These are phyloP conservation scores for Epinotia brunnichana DNA, from an alignment of 2,888 invertebrate species.

Conservation along the genomic window DNA sequence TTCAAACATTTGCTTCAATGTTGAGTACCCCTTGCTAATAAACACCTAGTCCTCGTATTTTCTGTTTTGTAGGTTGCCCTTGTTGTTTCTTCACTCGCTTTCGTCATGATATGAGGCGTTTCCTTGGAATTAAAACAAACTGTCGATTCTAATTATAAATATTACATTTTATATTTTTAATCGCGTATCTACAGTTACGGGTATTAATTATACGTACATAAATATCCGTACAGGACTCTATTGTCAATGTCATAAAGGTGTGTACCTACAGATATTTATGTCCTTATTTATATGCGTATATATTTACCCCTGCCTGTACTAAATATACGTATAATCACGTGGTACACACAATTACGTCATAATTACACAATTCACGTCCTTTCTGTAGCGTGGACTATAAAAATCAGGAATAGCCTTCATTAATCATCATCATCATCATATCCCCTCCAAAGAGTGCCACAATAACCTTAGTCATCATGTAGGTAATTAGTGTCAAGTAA, in stretches of 20 bases:
- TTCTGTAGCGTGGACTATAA: not conserved
- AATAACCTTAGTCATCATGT: not conserved
- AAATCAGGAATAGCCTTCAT: not conserved
- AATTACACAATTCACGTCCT: not conserved
- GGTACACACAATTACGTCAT: not conserved
- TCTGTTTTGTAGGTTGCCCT: conserved; percentile 39
- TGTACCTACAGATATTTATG: no score
- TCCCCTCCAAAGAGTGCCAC: no score
- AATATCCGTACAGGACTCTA: no score
- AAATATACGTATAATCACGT: not conserved
- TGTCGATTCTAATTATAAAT: conserved; percentile 17
- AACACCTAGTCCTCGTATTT: conserved; percentile 39
- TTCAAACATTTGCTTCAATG: conserved; percentile 2
- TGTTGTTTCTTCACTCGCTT: conserved; percentile 40
- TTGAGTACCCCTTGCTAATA: conserved; percentile 38
- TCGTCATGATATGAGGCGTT: conserved; percentile 25
- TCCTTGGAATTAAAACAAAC: conserved; percentile 31
- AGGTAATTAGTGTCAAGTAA: not conserved
- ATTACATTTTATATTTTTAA: no score
- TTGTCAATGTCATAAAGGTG: no score
- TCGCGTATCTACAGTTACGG: no score
- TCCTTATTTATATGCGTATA: no score
- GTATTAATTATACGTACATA: no score
- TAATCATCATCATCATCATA: no score
- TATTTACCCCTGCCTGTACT: no score